Percentiles rank a stretch among this genome's conserved stretches.
phyloP scores from a whole-genome alignment of 2,113 vertebrate genomes.

The Gavia stellata region DNA sequence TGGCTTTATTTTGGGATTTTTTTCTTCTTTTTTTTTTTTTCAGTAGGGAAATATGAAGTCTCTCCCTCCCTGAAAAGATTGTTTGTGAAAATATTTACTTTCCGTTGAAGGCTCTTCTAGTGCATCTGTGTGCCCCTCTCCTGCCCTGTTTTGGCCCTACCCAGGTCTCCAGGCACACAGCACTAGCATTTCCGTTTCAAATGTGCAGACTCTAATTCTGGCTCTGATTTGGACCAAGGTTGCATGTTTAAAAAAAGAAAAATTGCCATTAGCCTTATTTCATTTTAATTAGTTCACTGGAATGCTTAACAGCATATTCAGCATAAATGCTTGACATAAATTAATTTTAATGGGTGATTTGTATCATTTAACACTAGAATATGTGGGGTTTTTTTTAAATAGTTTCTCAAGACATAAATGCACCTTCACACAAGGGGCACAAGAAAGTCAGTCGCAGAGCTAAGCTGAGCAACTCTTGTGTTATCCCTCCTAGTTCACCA shows the following conservation, averaged over 20 bases:
- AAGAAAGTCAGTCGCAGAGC: neutral
- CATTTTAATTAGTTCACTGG: slow-evolving; percentile 18
- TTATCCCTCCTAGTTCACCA: neutral
- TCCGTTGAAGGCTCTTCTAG: neutral
- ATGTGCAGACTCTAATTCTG: neutral
- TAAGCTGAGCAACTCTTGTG: neutral
- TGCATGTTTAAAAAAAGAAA: neutral
- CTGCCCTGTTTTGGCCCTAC: neutral
- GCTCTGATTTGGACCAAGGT: neutral
- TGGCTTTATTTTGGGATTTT: neutral
- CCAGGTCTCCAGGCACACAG: neutral
- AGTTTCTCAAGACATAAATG: neutral
- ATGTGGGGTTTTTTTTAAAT: rapidly evolving
- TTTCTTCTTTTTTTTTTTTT: neutral
- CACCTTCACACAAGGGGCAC: neutral
- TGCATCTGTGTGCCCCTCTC: neutral
- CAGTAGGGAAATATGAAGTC: neutral
- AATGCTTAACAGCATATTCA: neutral
- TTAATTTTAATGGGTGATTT: neutral
- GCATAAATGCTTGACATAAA: neutral
- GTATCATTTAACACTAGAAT: neutral
- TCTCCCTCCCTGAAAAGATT: neutral
- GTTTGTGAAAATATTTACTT: neutral
- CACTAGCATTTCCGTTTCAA: neutral
- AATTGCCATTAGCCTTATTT: slow-evolving; percentile 10